Conservation (phyloP, 2,113 vertebrate genomes). For the Serinus canaria region DNA sequence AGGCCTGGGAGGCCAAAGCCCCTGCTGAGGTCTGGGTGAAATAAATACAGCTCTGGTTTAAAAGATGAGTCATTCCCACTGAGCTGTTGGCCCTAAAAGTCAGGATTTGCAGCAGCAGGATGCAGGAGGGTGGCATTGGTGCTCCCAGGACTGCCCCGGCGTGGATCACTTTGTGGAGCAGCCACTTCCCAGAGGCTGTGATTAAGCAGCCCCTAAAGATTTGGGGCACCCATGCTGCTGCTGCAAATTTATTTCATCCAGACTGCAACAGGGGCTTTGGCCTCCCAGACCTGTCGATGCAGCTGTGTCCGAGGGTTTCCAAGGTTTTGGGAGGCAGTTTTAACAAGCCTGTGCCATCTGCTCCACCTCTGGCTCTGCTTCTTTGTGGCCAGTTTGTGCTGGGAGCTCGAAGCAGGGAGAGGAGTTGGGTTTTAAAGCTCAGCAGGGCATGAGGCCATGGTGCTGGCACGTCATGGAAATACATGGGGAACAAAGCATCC, state of each 20-base stretch:
- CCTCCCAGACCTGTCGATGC: background rate
- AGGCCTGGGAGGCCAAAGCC: background rate
- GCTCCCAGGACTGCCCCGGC: too few relatives aligned
- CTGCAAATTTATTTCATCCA: background rate
- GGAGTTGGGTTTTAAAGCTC: background rate
- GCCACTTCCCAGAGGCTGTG: background rate
- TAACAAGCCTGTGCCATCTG: background rate
- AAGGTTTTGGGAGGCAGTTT: background rate
- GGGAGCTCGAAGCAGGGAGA: background rate
- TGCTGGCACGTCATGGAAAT: background rate
- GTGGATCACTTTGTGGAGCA: background rate
- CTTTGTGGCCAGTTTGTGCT: too few relatives aligned
- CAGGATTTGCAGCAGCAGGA: too few relatives aligned
- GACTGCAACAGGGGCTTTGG: background rate
- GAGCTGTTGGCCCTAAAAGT: background rate
- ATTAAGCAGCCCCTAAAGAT: fast-evolving
- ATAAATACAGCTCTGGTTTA: background rate
- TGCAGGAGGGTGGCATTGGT: background rate
- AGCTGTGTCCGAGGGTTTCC: background rate
- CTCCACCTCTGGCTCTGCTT: background rate
- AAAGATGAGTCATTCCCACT: background rate
- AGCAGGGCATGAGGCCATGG: fast-evolving
- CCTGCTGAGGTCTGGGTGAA: background rate
- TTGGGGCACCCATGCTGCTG: background rate
- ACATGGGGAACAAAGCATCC: fast-evolving